A percentile compares a stretch with the other conserved stretches of the same genome.
Evolutionary conservation across 2,888 invertebrate species (phyloP).

Genomic region (Sinohyriopsis cumingii): DNA sequence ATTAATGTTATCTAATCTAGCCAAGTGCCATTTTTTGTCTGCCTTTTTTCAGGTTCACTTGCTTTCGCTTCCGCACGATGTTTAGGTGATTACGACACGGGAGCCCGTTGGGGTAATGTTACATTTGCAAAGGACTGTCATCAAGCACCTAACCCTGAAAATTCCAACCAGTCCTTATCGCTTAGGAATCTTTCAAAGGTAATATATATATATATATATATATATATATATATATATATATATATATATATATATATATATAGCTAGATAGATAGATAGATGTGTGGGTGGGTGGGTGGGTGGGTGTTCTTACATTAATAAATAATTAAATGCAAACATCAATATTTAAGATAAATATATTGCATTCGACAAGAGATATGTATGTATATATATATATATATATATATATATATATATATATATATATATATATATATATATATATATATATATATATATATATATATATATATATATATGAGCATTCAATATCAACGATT

Average conservation of each 20-base stretch:
- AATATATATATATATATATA: background rate
- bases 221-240: too few species aligned
- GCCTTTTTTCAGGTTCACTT: constrained; percentile 1
- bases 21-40: background rate
- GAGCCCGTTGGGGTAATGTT: constrained; percentile 15
- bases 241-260: too few species aligned
- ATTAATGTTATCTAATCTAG: background rate
- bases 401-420: background rate
- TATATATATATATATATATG: too few species aligned
- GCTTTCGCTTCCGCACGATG: constrained; percentile 19
- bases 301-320: too few species aligned
- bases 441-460: background rate
- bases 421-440: background rate
- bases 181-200: constrained; percentile 36
- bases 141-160: constrained; percentile 3
- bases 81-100: constrained; percentile 17
- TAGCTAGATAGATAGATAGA: too few species aligned
- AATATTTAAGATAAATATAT: too few species aligned
- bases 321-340: too few species aligned
- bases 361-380: too few species aligned
- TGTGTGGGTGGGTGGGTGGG: too few species aligned
- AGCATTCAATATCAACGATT: too few species aligned
- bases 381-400: background rate
- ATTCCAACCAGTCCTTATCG: constrained; percentile 17
- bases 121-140: constrained; percentile 11